A percentile compares a stretch with the other conserved stretches of the same genome.
Conservation (phyloP, 1,140 invertebrate species). For the Anthonomus grandis region DNA sequence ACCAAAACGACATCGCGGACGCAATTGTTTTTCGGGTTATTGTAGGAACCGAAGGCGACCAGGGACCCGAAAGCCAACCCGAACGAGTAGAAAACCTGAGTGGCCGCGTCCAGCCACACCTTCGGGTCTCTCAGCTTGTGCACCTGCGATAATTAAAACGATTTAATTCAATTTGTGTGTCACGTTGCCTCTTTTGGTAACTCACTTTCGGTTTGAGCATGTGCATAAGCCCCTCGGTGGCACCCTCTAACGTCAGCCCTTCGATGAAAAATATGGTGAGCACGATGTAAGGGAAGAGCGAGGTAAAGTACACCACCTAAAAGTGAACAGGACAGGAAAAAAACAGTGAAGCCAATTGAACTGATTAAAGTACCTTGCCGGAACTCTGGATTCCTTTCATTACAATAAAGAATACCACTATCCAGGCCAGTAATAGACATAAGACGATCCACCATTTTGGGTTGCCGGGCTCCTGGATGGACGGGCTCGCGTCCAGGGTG, state of each 20-base stretch:
- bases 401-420: constrained; percentile 93
- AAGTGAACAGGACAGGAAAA: constrained; percentile 28
- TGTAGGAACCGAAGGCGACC: constrained; percentile 89
- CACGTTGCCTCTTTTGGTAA: background rate
- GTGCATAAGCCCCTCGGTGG: constrained; percentile 80
- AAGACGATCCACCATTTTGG: constrained; percentile 94
- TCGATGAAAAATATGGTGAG: constrained; percentile 93
- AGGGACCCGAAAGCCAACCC: constrained; percentile 89
- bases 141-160: too few species aligned
- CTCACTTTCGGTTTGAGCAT: constrained; percentile 88
- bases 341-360: too few species aligned
- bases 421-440: constrained; percentile 90
- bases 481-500: constrained; percentile 77
- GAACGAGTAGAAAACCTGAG: constrained; percentile 94
- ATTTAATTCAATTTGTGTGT: background rate
- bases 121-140: constrained; percentile 75
- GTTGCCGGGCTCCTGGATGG: constrained; percentile 77
- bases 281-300: constrained; percentile 92
- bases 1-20: constrained; percentile 86
- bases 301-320: constrained; percentile 93
- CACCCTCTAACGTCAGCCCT: constrained; percentile 85
- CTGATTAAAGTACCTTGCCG: constrained; percentile 69
- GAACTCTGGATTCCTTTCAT: constrained; percentile 98
- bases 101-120: constrained; percentile 92
- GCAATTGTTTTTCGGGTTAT: constrained; percentile 86